phyloP scores from a whole-genome alignment of 2,888 invertebrate genomes.

The Agrypnus murinus region DNA sequence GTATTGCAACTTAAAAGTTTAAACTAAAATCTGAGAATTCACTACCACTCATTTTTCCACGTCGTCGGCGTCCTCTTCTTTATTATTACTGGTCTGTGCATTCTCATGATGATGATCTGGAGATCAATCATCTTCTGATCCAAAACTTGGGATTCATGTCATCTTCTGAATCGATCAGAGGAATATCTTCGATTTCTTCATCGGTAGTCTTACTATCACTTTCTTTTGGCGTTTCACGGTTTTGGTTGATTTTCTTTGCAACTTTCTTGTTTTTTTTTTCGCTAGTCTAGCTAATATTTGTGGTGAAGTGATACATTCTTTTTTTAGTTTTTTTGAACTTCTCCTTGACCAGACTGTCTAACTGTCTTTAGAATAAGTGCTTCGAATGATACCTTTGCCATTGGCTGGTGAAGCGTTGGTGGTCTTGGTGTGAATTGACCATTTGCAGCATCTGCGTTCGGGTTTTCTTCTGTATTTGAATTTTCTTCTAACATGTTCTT shows the following conservation, averaged over 20 bases:
- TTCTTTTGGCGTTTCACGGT: background rate
- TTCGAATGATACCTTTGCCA: no score
- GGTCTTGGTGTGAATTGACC: no score
- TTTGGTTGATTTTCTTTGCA: background rate
- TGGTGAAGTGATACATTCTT: background rate
- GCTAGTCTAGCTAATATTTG: background rate
- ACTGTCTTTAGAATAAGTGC: conserved; percentile 5
- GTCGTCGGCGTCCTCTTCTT: no score
- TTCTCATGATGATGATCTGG: no score
- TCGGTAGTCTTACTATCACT: conserved; percentile 9
- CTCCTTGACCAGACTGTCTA: background rate
- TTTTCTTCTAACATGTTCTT: no score
- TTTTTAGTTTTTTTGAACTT: conserved; percentile 7
- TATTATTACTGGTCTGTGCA: no score
- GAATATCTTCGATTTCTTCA: background rate
- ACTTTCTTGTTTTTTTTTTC: background rate
- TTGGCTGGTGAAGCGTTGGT: no score
- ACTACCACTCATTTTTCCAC: no score
- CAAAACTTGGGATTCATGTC: conserved; percentile 7
- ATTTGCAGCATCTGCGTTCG: no score
- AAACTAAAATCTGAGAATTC: no score
- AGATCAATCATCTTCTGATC: background rate
- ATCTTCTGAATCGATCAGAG: conserved; percentile 1
- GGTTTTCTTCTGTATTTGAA: no score
- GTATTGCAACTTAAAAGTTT: no score